These are phyloP conservation scores for Tetragonula carbonaria DNA, from an alignment of 2,888 invertebrate species.

Conservation along the genomic window DNA sequence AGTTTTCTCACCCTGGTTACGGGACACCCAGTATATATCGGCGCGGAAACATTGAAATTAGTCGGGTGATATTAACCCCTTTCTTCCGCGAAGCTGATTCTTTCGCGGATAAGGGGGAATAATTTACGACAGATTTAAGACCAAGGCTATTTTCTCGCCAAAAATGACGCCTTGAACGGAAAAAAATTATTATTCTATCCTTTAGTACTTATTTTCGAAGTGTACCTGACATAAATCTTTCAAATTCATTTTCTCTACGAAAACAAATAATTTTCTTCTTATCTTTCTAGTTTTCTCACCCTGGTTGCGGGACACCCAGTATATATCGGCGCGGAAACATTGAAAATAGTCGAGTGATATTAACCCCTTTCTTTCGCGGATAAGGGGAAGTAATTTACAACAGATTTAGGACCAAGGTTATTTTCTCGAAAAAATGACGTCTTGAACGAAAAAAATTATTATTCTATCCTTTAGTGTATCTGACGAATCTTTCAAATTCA, in stretches of 20 bases:
- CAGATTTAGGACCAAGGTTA: constrained; percentile 12
- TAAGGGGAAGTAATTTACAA: constrained; percentile 15
- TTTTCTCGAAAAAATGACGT: too few species aligned
- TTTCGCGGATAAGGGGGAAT: constrained; percentile 1
- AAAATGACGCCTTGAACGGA: too few species aligned
- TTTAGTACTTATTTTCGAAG: too few species aligned
- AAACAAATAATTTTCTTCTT: too few species aligned
- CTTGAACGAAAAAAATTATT: too few species aligned
- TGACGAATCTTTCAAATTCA: too few species aligned
- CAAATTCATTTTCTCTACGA: too few species aligned
- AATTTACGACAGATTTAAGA: constrained; percentile 32
- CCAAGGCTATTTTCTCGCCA: too few species aligned
- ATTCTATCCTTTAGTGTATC: too few species aligned
- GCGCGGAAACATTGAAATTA: constrained; percentile 9
- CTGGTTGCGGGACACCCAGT: neutral
- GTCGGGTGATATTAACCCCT: neutral
- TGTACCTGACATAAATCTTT: too few species aligned
- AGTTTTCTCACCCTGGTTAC: neutral
- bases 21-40: neutral
- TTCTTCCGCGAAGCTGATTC: neutral
- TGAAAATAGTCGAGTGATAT: neutral
- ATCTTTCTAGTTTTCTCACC: neutral
- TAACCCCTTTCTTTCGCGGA: constrained; percentile 1
- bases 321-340: neutral
- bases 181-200: too few species aligned